Percentiles rank a stretch among this genome's conserved stretches.
These are phyloP conservation scores for Piezodorus guildinii DNA, from an alignment of 1,140 invertebrate genomes.

Conservation along the genomic window DNA sequence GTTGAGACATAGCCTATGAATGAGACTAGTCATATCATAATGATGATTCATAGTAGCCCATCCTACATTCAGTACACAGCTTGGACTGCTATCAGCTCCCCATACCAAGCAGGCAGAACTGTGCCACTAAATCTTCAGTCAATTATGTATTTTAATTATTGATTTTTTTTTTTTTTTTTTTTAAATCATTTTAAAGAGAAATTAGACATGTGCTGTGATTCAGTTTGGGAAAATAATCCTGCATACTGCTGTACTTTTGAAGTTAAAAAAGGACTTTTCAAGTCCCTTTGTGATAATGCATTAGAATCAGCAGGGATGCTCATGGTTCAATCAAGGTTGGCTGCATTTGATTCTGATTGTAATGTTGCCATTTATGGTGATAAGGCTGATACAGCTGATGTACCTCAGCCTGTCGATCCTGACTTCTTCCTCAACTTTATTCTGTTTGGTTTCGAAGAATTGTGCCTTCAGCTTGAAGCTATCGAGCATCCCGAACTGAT, in stretches of 20 bases:
- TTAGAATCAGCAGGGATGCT: slow-evolving; percentile 6
- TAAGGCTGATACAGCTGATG: not conserved
- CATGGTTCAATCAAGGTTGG: not conserved
- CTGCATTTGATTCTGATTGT: not conserved
- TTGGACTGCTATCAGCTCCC: not conserved
- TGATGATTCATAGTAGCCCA: not conserved
- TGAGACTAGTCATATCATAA: slow-evolving; percentile 6
- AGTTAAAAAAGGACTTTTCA: slow-evolving; percentile 10
- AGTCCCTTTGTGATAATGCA: slow-evolving; percentile 15
- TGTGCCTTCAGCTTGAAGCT: slow-evolving; percentile 1
- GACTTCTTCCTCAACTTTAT: slow-evolving; percentile 10
- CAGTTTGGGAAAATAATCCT: slow-evolving; percentile 16
- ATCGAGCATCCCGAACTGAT: not conserved
- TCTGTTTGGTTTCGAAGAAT: not conserved
- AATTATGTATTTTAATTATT: not conserved
- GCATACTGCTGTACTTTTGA: slow-evolving; percentile 11
- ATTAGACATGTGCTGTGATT: not conserved
- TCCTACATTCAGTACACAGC: not conserved
- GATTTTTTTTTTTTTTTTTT: not conserved
- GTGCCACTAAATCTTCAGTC: not conserved
- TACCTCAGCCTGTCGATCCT: not conserved
- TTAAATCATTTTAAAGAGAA: too few species aligned
- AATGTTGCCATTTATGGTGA: not conserved
- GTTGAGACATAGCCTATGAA: slow-evolving; percentile 3
- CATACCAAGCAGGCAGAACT: not conserved